Percentiles rank a stretch among this genome's conserved stretches.
Evolutionary conservation across 2,797 vertebrate genomes (phyloP).

Genomic region (Hemibagrus guttatus): DNA sequence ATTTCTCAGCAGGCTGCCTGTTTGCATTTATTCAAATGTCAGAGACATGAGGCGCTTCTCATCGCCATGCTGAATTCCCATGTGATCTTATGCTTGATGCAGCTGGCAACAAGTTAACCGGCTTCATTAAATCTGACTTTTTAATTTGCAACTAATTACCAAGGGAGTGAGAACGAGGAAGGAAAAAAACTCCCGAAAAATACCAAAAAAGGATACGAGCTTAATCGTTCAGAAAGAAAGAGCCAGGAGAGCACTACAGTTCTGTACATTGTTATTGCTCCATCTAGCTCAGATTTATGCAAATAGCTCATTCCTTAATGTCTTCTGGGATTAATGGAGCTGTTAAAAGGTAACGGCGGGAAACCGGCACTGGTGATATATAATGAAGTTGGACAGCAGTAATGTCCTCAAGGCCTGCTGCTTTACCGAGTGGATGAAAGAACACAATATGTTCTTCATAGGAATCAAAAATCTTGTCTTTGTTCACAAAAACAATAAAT

Average conservation of each 20-base stretch:
- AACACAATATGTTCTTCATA: slow-evolving; percentile 9
- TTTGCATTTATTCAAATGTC: slow-evolving; percentile 28
- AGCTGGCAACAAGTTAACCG: slow-evolving; percentile 20
- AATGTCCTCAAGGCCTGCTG: slow-evolving; percentile 46
- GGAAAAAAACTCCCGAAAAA: background rate
- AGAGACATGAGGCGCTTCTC: slow-evolving; percentile 1
- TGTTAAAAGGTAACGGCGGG: slow-evolving; percentile 38
- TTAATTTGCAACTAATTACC: slow-evolving; percentile 23
- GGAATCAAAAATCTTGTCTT: slow-evolving; percentile 36
- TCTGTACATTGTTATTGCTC: slow-evolving; percentile 40
- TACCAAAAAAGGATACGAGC: slow-evolving; percentile 17
- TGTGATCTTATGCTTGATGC: slow-evolving; percentile 5
- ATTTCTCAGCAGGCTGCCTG: slow-evolving; percentile 28
- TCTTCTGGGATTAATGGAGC: slow-evolving; percentile 40
- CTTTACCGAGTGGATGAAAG: slow-evolving; percentile 34
- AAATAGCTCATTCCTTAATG: slow-evolving; percentile 48
- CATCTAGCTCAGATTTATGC: slow-evolving; percentile 27
- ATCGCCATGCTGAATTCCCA: slow-evolving; percentile 6
- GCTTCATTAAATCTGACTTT: slow-evolving; percentile 27
- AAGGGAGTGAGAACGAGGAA: background rate
- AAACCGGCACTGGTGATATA: slow-evolving; percentile 32
- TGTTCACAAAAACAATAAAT: slow-evolving; percentile 27
- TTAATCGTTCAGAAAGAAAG: slow-evolving; percentile 25
- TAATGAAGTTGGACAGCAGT: slow-evolving; percentile 41
- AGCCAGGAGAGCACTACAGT: background rate